phyloP scores from a whole-genome alignment of 2,113 vertebrate species.

The Lophura nycthemera region DNA sequence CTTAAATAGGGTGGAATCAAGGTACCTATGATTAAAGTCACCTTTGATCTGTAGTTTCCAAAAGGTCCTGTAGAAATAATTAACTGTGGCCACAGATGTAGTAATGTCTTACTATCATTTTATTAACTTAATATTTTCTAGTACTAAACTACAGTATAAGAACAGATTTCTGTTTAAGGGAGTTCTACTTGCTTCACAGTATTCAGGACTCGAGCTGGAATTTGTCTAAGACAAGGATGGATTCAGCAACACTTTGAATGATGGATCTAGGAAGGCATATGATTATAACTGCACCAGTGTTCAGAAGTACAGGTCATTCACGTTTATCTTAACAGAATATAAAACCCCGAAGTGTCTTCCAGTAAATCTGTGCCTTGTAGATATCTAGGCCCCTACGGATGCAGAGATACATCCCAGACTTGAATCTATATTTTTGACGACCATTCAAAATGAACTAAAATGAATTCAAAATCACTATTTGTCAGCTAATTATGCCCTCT shows the following conservation, averaged over 20 bases:
- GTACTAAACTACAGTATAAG: not conserved
- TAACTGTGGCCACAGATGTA: not conserved
- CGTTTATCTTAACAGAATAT: not conserved
- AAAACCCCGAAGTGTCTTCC: not conserved
- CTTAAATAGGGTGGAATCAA: not conserved
- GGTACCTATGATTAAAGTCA: not conserved
- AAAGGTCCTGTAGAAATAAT: not conserved
- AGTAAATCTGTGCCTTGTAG: not conserved
- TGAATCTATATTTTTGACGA: not conserved
- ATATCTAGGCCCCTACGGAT: not conserved
- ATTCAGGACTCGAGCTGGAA: not conserved
- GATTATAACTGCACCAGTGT: not conserved
- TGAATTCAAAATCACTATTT: not conserved
- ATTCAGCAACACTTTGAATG: not conserved
- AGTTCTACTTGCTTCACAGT: not conserved
- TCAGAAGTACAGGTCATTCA: not conserved
- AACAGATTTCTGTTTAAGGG: not conserved
- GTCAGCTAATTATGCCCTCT: not conserved
- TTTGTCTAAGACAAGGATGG: not conserved
- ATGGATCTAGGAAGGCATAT: not conserved
- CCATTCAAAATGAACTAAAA: not conserved
- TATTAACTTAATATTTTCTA: not conserved
- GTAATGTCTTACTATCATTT: not conserved
- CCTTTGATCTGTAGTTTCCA: not conserved
- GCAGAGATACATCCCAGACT: not conserved